A percentile compares a stretch with the other conserved stretches of the same genome.
These are phyloP conservation scores for Sialia sialis DNA, from an alignment of 2,113 vertebrate genomes.

Conservation along the genomic window DNA sequence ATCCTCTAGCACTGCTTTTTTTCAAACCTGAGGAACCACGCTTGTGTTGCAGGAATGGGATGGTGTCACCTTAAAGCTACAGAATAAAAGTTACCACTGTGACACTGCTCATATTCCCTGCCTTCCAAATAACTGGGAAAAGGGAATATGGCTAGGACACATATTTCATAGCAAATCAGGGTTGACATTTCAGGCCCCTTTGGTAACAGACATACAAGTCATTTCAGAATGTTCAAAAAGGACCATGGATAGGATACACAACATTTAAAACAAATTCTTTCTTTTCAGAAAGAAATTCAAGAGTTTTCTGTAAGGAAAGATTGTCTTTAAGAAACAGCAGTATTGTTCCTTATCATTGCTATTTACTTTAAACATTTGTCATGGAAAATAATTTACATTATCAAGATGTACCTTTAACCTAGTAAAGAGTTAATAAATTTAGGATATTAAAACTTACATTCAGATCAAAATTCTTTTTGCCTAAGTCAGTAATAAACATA, in stretches of 20 bases:
- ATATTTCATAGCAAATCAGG: background rate
- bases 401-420: background rate
- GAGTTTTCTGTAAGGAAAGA: background rate
- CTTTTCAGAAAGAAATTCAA: background rate
- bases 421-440: background rate
- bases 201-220: background rate
- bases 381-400: background rate
- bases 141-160: background rate
- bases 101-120: background rate
- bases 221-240: background rate
- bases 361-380: background rate
- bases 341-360: background rate
- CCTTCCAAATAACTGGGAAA: background rate
- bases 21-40: background rate
- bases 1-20: background rate
- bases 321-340: background rate
- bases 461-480: background rate
- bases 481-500: background rate
- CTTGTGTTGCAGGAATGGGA: background rate
- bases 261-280: background rate
- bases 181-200: background rate
- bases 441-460: background rate
- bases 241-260: background rate
- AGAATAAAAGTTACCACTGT: background rate
- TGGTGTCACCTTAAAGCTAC: background rate